Percentiles rank a stretch among this genome's conserved stretches.
Evolutionary conservation across 2,797 vertebrate genomes (phyloP).

Genomic region (Liparis tanakae): DNA sequence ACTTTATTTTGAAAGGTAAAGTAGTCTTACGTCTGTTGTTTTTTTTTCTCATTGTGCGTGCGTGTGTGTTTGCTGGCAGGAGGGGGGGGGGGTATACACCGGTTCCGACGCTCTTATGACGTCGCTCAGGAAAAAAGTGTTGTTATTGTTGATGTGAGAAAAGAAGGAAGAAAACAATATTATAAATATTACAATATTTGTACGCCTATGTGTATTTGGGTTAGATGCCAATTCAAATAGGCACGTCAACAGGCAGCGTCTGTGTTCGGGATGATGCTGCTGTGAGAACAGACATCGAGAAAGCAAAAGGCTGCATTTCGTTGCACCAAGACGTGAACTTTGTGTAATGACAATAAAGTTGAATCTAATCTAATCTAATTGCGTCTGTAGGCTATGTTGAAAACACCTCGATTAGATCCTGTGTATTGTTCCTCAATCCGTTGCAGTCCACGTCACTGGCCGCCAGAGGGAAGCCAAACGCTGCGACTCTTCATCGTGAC

Average conservation of each 20-base stretch:
- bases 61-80: neutral
- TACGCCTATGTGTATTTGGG: neutral
- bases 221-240: neutral
- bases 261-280: neutral
- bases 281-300: neutral
- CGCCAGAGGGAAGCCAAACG: constrained; percentile 49
- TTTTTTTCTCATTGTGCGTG: neutral
- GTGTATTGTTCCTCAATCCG: neutral
- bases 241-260: too few relatives aligned
- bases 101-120: constrained; percentile 60
- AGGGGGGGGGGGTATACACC: neutral
- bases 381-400: neutral
- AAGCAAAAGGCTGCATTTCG: neutral
- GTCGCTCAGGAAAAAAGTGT: constrained; percentile 8
- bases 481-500: neutral
- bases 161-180: neutral
- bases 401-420: neutral
- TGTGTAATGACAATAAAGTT: too few relatives aligned
- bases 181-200: too few relatives aligned
- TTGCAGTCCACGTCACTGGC: constrained; percentile 25
- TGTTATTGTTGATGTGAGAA: constrained; percentile 4
- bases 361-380: too few relatives aligned
- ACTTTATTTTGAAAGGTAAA: constrained; percentile 46
- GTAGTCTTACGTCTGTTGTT: rapidly evolving
- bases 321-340: too few relatives aligned